These are phyloP conservation scores for Aldrovandia affinis DNA, from an alignment of 2,797 vertebrate species.

Conservation along the genomic window DNA sequence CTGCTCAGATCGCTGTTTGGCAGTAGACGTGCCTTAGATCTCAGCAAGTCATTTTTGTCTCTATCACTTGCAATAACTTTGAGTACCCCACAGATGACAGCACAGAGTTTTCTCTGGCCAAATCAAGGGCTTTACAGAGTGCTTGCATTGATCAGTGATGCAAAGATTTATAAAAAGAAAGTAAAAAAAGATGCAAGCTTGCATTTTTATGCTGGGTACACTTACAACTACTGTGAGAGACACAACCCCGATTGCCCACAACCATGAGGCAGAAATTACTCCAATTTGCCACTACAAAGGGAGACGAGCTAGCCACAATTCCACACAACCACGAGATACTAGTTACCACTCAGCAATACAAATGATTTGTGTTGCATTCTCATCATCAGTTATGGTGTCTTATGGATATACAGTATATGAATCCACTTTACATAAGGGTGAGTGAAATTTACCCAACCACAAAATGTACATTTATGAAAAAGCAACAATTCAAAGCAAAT, in stretches of 20 bases:
- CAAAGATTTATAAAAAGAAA: not conserved
- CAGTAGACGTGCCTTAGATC: not conserved
- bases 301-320: too few species aligned
- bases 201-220: not conserved
- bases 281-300: too few species aligned
- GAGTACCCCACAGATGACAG: not conserved
- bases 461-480: not conserved
- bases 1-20: not conserved
- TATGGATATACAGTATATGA: too few species aligned
- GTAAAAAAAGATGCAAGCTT: not conserved
- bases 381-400: too few species aligned
- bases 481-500: not conserved
- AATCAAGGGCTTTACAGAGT: not conserved
- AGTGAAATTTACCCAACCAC: too few species aligned
- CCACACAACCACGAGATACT: too few species aligned
- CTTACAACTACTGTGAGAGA: not conserved
- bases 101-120: not conserved
- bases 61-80: not conserved
- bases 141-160: not conserved
- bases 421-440: too few species aligned
- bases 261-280: too few species aligned
- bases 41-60: not conserved
- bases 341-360: too few species aligned
- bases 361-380: too few species aligned
- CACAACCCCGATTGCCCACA: too few species aligned